A percentile compares a stretch with the other conserved stretches of the same genome.
These are phyloP conservation scores for Megastigmus dorsalis DNA, from an alignment of 2,888 invertebrate genomes.

Conservation along the genomic window DNA sequence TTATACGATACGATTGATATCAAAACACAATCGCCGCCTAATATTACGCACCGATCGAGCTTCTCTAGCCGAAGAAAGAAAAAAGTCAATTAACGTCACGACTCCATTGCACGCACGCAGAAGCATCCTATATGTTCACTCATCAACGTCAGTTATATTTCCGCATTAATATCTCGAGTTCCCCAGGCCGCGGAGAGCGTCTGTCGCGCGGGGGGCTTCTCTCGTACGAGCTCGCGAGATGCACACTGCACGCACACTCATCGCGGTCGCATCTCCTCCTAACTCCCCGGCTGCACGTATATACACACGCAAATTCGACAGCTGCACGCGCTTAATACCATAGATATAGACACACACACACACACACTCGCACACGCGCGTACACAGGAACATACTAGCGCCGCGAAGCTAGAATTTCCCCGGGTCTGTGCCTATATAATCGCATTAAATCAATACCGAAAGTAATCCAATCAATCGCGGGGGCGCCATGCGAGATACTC, in stretches of 20 bases:
- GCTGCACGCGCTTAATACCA: too few species aligned
- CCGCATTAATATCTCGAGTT: constrained; percentile 18
- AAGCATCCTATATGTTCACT: background rate
- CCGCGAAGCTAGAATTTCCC: background rate
- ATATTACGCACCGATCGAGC: too few species aligned
- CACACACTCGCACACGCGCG: background rate
- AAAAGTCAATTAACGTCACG: background rate
- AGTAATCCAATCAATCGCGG: constrained; percentile 43
- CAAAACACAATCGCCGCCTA: too few species aligned
- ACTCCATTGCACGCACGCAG: background rate
- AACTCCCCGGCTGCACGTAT: too few species aligned
- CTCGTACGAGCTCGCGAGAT: too few species aligned
- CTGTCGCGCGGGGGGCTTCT: too few species aligned
- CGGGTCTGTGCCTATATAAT: constrained; percentile 21
- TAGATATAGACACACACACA: too few species aligned
- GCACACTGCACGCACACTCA: too few species aligned
- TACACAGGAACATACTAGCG: background rate
- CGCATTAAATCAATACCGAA: constrained; percentile 38
- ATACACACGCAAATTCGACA: too few species aligned
- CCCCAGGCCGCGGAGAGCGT: background rate
- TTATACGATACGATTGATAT: too few species aligned
- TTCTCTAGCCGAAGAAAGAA: too few species aligned
- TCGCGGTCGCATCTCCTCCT: too few species aligned
- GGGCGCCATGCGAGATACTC: background rate
- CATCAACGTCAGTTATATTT: constrained; percentile 21